These are phyloP conservation scores for Caenorhabditis briggsae DNA, from an alignment of 1,140 invertebrate genomes.

Conservation along the genomic window DNA sequence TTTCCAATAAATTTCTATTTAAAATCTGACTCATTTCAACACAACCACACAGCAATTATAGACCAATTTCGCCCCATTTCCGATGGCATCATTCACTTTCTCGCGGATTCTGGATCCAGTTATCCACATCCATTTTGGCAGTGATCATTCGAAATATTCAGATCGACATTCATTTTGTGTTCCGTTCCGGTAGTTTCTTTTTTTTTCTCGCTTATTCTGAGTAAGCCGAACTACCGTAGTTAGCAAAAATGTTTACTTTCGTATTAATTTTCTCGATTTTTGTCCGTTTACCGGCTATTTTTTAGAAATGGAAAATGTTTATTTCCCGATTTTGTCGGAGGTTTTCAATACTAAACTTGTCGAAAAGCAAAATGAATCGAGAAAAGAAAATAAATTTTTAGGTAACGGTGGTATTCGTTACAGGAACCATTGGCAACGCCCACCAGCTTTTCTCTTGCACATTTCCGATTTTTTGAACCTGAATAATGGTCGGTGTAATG, in stretches of 20 bases:
- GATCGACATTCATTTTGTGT: neutral
- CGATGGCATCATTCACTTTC: slow-evolving; percentile 46
- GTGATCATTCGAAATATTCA: neutral
- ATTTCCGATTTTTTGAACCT: no score
- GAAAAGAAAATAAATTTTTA: neutral
- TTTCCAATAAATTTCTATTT: neutral
- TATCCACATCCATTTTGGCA: neutral
- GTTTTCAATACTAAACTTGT: no score
- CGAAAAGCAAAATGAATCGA: no score
- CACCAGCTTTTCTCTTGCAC: no score
- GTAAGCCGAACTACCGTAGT: no score
- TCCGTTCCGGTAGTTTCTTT: slow-evolving; percentile 1
- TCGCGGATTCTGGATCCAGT: neutral
- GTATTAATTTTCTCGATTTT: neutral
- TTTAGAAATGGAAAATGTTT: no score
- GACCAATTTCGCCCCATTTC: neutral
- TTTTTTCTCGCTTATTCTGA: neutral
- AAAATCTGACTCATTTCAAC: neutral
- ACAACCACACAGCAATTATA: slow-evolving; percentile 17
- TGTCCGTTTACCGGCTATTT: neutral
- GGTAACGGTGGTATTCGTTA: no score
- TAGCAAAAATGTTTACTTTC: no score
- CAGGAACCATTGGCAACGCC: no score
- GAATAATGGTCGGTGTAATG: neutral
- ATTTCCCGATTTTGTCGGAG: no score